A percentile compares a stretch with the other conserved stretches of the same genome.
Conservation (phyloP, 1,140 invertebrate species). For the Drosophila nebulosa region DNA sequence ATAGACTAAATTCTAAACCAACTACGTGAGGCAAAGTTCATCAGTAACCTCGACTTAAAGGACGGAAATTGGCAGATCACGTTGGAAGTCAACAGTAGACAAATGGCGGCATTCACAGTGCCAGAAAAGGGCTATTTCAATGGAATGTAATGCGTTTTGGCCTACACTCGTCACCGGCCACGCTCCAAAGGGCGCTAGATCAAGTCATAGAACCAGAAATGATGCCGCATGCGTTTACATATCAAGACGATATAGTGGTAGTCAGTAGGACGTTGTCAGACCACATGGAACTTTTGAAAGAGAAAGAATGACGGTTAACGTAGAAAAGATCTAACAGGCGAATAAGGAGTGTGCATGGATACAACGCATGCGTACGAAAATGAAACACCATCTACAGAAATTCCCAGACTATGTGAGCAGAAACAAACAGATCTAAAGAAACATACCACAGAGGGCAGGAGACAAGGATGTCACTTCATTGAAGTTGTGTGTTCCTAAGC, state of each 20-base stretch:
- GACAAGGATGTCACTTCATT: neutral
- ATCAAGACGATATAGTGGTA: neutral
- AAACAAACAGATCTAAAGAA: neutral
- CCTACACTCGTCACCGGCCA: neutral
- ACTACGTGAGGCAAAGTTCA: neutral
- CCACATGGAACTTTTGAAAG: neutral
- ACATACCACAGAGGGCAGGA: neutral
- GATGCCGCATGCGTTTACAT: neutral
- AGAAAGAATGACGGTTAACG: neutral
- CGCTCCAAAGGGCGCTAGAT: too few relatives aligned
- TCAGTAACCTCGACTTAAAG: neutral
- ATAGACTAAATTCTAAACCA: neutral
- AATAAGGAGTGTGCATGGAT: too few relatives aligned
- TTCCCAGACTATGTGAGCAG: neutral
- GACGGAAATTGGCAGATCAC: neutral
- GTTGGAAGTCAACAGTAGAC: neutral
- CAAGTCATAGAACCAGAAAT: too few relatives aligned
- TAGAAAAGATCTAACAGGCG: too few relatives aligned
- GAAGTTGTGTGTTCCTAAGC: neutral
- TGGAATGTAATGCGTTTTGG: neutral
- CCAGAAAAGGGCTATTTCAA: neutral
- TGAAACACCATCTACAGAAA: neutral
- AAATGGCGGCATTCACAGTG: neutral
- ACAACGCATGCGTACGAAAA: too few relatives aligned
- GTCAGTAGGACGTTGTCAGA: too few relatives aligned